phyloP scores from a whole-genome alignment of 2,797 vertebrate genomes.

The Jordanella pulchra region DNA sequence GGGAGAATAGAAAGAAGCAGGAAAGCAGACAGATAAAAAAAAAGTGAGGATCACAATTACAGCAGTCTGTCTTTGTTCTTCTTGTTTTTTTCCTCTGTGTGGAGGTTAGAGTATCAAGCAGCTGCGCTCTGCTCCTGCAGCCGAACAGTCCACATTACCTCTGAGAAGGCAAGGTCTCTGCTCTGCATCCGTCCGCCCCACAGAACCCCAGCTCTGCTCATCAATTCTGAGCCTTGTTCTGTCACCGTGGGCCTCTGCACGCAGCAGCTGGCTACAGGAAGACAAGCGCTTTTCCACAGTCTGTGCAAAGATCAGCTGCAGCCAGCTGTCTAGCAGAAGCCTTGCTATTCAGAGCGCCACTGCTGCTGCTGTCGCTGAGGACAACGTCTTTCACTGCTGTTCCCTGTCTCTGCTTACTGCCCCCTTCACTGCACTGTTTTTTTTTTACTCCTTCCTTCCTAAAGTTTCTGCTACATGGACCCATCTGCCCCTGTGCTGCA shows the following conservation, averaged over 20 bases:
- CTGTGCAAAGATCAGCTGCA: constrained; percentile 86
- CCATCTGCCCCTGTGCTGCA: constrained; percentile 70
- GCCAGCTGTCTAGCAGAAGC: constrained; percentile 75
- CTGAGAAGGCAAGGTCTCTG: constrained; percentile 73
- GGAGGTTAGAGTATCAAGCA: constrained; percentile 65
- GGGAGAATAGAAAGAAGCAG: constrained; percentile 22
- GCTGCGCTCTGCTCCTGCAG: constrained; percentile 56
- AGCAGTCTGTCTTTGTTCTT: constrained; percentile 31
- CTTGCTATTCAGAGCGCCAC: constrained; percentile 54
- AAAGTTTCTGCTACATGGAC: constrained; percentile 69
- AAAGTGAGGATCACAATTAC: constrained; percentile 34
- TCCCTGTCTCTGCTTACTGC: constrained; percentile 69
- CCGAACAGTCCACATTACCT: constrained; percentile 63
- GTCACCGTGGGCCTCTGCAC: constrained; percentile 84
- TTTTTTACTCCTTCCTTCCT: constrained; percentile 77
- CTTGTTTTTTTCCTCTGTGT: constrained; percentile 28
- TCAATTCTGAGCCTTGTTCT: constrained; percentile 90
- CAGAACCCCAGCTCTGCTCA: constrained; percentile 85
- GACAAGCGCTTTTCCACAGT: constrained; percentile 82
- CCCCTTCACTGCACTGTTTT: constrained; percentile 77
- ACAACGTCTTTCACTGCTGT: constrained; percentile 64
- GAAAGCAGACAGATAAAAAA: constrained; percentile 10
- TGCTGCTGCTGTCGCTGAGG: constrained; percentile 41
- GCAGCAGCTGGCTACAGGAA: constrained; percentile 91
- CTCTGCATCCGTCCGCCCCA: constrained; percentile 83